These are phyloP conservation scores for Nannoperca obscura DNA, from an alignment of 2,797 vertebrate genomes.

Conservation along the genomic window DNA sequence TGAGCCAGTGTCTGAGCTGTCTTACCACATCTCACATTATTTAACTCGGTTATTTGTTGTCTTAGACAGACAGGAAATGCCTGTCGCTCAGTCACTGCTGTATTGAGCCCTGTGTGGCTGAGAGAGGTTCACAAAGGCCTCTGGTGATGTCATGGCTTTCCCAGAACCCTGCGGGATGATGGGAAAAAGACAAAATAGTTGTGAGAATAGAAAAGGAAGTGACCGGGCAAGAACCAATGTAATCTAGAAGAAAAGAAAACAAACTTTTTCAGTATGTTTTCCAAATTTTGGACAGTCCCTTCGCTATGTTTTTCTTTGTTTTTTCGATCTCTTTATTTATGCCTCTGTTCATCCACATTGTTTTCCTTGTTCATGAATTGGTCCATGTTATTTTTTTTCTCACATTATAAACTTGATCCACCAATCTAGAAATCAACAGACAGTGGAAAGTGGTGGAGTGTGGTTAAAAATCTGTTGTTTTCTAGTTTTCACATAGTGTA, in stretches of 20 bases:
- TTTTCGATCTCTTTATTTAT: constrained; percentile 23
- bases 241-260: constrained; percentile 52
- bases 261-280: constrained; percentile 36
- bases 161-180: constrained; percentile 75
- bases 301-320: constrained; percentile 14
- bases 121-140: constrained; percentile 60
- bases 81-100: constrained; percentile 52
- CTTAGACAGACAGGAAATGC: constrained; percentile 74
- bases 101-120: constrained; percentile 45
- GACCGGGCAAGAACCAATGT: constrained; percentile 40
- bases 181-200: constrained; percentile 64
- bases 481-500: background rate
- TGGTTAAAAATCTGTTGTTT: background rate
- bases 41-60: constrained; percentile 51
- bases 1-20: background rate
- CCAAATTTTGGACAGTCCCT: constrained; percentile 1
- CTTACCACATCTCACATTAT: constrained; percentile 30
- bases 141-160: constrained; percentile 78
- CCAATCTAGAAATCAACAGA: background rate
- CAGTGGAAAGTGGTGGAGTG: background rate
- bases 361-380: background rate
- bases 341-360: background rate
- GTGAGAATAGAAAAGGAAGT: constrained; percentile 70
- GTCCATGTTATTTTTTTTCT: background rate
- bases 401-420: background rate